Evolutionary conservation across 2,797 vertebrate species (phyloP).

Genomic region (Channa striata): DNA sequence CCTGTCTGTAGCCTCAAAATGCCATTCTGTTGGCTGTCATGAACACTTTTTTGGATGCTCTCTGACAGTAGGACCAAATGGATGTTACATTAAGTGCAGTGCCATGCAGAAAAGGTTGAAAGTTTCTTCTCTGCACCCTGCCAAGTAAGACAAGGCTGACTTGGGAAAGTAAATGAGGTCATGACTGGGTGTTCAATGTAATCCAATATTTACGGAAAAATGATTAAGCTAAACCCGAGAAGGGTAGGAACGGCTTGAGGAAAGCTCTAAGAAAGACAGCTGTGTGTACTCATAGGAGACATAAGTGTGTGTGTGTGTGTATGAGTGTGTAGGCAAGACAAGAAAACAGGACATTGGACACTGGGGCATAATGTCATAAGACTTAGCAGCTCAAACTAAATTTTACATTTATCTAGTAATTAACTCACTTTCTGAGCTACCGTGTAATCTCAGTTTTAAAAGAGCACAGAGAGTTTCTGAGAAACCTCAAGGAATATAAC

Average conservation of each 20-base stretch:
- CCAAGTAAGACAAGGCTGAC: slow-evolving; percentile 46
- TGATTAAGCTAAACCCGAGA: slow-evolving; percentile 33
- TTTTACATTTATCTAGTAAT: slow-evolving; percentile 30
- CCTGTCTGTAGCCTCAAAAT: slow-evolving; percentile 37
- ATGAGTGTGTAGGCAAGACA: slow-evolving; percentile 3
- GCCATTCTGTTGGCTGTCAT: slow-evolving; percentile 38
- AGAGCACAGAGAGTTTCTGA: slow-evolving; percentile 6
- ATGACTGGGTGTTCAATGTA: slow-evolving; percentile 37
- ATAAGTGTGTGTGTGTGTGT: slow-evolving; percentile 4
- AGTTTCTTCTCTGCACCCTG: slow-evolving; percentile 26
- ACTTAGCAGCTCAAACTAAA: slow-evolving; percentile 37
- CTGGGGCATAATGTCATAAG: slow-evolving; percentile 23
- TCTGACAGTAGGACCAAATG: slow-evolving; percentile 37
- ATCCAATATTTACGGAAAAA: slow-evolving; percentile 59
- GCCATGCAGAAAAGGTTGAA: slow-evolving; percentile 21
- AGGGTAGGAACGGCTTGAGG: slow-evolving; percentile 13
- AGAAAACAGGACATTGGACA: slow-evolving; percentile 3
- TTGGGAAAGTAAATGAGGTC: slow-evolving; percentile 53
- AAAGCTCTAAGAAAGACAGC: not conserved
- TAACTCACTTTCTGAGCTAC: slow-evolving; percentile 29
- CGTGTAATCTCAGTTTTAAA: slow-evolving; percentile 33
- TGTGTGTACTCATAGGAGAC: slow-evolving; percentile 6
- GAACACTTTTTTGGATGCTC: slow-evolving; percentile 42
- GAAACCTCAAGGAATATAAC: slow-evolving; percentile 47
- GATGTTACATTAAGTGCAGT: slow-evolving; percentile 29